phyloP scores from a whole-genome alignment of 2,888 invertebrate genomes.

The Vanessa cardui region DNA sequence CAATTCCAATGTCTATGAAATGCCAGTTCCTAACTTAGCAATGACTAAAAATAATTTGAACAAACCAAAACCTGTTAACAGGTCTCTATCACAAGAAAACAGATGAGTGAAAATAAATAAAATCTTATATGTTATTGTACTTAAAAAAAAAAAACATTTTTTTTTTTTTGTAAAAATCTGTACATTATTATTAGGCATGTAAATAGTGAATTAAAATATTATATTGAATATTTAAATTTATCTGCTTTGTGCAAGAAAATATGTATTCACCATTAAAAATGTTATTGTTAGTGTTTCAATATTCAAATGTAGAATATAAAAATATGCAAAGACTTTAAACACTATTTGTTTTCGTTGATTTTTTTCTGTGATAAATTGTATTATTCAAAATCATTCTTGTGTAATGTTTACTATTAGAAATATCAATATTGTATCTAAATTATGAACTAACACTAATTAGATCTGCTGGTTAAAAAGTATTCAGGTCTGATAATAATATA shows the following conservation, averaged over 20 bases:
- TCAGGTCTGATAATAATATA: conserved; percentile 14
- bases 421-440: conserved; percentile 4
- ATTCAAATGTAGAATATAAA: neutral
- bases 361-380: neutral
- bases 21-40: conserved; percentile 50
- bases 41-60: conserved; percentile 54
- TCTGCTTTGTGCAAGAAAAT: conserved; percentile 11
- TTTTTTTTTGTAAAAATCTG: conserved; percentile 23
- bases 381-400: too few species aligned
- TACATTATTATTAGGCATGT: conserved; percentile 21
- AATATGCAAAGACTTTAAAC: neutral
- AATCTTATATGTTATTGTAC: conserved; percentile 13
- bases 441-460: conserved; percentile 6
- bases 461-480: conserved; percentile 13
- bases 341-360: neutral
- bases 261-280: neutral
- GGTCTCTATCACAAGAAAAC: conserved; percentile 75
- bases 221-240: conserved; percentile 3
- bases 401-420: neutral
- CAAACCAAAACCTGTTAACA: conserved; percentile 60
- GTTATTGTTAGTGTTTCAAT: conserved; percentile 2
- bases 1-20: conserved; percentile 59
- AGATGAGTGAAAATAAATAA: conserved; percentile 60
- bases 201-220: conserved; percentile 24
- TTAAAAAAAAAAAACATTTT: conserved; percentile 21